Base-by-base conservation (phyloP, 2,113 vertebrate species). In the Leiothrix lutea region DNA sequence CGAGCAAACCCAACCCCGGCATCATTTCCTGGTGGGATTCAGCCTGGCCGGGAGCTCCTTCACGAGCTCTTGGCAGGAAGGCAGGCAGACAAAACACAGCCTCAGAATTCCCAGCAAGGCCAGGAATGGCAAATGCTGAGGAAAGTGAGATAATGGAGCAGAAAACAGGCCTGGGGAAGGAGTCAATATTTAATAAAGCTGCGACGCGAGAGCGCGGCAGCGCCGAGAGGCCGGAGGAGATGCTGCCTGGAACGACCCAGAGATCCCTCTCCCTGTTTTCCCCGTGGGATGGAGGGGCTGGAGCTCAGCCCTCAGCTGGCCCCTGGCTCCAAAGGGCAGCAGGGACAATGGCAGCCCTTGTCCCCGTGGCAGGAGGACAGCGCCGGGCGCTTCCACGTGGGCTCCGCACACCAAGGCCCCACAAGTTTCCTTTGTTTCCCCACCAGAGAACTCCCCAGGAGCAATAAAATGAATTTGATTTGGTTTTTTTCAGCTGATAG, bases 131-230 rank as follows among this genome's bases (percentile, higher is more conserved):
- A 77, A 80, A 42, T 17, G 62, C 74, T 51, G 3, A 47, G 21
- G 67, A 83, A 93, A 95, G 56, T 7, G 84, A 94, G 92, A 95
- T 92, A 94, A 96, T 86, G 94, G 93, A 93, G 94, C 92, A 88
- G 93, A 88, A 93, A 92, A 92, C 44, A 70, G 70, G 7, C 35
- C 89, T 5, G 17, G 79, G 87, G 90, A 85, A 54, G 24, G 85
- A 93, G 93, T 95, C 90, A 90, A 80, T 92, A 83, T 93, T 93
- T 93, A 71, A 83, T 90, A 78, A 66, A 11, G 56, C 64, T 42
- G 47, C 16, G 2, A 22, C 2, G 42, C 10, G 53, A 78, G 90
- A 19, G 44, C 0, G 3, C 19, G 60, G 87, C 78, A 7, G 65
- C 51, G 1, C 44, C 6, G 64, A 2, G 31, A 38, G 60, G 60